These are phyloP conservation scores for Lynx canadensis DNA, from an alignment of 2,113 vertebrate genomes.

Conservation along the genomic window DNA sequence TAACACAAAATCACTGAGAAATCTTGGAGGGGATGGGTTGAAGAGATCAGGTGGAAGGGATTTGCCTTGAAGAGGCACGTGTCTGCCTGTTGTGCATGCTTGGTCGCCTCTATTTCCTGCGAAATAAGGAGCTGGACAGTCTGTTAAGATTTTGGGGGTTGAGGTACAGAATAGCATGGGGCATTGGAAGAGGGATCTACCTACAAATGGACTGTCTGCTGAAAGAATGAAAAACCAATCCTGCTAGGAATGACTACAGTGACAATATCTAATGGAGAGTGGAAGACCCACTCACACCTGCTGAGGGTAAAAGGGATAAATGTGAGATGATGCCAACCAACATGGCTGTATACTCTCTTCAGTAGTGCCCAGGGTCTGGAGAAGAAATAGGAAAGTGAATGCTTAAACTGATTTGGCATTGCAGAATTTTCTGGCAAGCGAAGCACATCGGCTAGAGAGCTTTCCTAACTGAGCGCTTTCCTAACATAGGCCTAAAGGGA, in stretches of 20 bases:
- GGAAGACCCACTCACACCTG: background rate
- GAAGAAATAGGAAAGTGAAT: background rate
- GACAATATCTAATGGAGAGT: background rate
- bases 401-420: background rate
- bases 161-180: no score
- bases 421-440: background rate
- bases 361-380: background rate
- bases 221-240: background rate
- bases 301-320: background rate
- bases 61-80: background rate
- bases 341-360: background rate
- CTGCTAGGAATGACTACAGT: background rate
- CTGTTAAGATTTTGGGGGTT: no score
- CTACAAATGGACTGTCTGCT: background rate
- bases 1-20: background rate
- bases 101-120: background rate
- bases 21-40: background rate
- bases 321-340: background rate
- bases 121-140: background rate
- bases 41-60: background rate
- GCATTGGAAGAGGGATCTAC: background rate
- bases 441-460: background rate
- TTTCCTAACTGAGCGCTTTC: background rate
- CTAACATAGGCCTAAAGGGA: background rate
- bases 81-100: accelerated